Evolutionary conservation across 2,888 invertebrate species (phyloP).

Genomic region (Eledone cirrhosa): DNA sequence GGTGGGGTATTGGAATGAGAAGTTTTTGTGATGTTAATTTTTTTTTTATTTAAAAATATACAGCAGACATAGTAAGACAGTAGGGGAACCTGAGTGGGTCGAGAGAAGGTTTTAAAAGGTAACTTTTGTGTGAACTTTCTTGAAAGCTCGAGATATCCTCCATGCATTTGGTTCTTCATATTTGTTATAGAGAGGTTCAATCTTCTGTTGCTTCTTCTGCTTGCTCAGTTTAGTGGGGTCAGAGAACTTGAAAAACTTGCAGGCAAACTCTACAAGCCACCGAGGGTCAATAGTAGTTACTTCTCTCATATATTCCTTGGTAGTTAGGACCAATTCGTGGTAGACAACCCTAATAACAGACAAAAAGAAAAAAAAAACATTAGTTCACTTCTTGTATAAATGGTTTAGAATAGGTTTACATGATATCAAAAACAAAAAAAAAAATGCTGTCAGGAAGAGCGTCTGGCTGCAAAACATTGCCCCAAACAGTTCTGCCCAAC

Average conservation of each 20-base stretch:
- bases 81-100: background rate
- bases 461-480: too few species aligned
- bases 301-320: conserved; percentile 99
- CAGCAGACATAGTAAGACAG: too few species aligned
- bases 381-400: too few species aligned
- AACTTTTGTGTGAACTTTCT: conserved; percentile 67
- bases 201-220: conserved; percentile 97
- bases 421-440: too few species aligned
- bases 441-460: too few species aligned
- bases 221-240: conserved; percentile 98
- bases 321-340: conserved; percentile 97
- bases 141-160: conserved; percentile 83
- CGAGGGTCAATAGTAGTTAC: conserved; percentile 72
- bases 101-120: conserved; percentile 55
- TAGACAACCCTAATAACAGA: conserved; percentile 85
- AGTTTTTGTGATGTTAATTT: too few species aligned
- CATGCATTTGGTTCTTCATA: conserved; percentile 99
- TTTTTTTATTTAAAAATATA: too few species aligned
- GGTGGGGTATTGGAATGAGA: background rate
- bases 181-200: conserved; percentile 98
- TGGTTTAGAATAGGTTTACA: too few species aligned
- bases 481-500: too few species aligned
- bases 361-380: background rate
- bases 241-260: conserved; percentile 98
- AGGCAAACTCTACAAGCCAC: conserved; percentile 99